Conservation (phyloP, 2,797 vertebrate genomes). For the Megaceryle alcyon region DNA sequence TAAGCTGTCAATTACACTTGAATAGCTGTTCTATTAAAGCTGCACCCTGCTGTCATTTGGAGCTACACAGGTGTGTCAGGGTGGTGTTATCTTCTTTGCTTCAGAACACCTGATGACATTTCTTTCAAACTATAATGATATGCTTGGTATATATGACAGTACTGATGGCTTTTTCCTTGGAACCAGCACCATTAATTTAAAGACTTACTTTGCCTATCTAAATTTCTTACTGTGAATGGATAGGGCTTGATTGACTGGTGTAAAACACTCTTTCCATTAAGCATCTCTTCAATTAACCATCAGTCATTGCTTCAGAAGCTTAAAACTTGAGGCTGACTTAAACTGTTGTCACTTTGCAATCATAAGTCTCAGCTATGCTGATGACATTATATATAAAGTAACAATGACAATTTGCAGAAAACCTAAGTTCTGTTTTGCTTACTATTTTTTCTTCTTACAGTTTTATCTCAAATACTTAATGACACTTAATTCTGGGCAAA, state of each 20-base stretch:
- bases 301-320: neutral
- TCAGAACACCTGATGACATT: neutral
- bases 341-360: neutral
- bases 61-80: neutral
- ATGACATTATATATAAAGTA: neutral
- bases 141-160: neutral
- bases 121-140: neutral
- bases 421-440: neutral
- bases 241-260: neutral
- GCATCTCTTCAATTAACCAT: neutral
- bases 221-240: neutral
- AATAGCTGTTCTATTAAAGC: neutral
- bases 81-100: neutral
- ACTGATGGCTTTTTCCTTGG: neutral
- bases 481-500: neutral
- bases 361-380: neutral
- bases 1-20: neutral
- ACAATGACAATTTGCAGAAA: neutral
- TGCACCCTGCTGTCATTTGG: neutral
- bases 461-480: neutral
- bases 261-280: neutral
- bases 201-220: neutral
- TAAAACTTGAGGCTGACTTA: neutral
- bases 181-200: neutral
- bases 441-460: neutral